Evolutionary conservation across 2,113 vertebrate species (phyloP).

Genomic region (Taxidea taxus): DNA sequence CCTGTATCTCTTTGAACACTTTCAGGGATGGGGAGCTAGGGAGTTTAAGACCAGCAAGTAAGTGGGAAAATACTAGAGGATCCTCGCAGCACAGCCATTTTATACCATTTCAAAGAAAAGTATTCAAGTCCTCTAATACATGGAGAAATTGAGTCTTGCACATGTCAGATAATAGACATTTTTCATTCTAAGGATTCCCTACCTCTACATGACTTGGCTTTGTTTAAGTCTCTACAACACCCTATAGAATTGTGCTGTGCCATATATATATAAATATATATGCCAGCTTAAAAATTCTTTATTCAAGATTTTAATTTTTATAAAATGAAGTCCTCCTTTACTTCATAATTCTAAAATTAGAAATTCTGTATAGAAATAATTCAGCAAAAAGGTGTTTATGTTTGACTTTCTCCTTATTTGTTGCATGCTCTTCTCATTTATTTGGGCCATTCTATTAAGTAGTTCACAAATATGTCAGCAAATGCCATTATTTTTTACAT

Average conservation of each 20-base stretch:
- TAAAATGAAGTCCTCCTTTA: neutral
- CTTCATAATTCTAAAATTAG: neutral
- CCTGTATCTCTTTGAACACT: neutral
- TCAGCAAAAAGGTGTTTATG: neutral
- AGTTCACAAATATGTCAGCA: neutral
- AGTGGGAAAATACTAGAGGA: neutral
- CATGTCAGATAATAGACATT: neutral
- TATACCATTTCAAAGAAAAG: neutral
- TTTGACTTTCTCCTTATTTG: neutral
- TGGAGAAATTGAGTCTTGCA: neutral
- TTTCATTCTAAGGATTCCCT: neutral
- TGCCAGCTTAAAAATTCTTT: neutral
- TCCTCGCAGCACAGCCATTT: neutral
- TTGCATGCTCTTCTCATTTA: neutral
- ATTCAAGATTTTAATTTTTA: neutral
- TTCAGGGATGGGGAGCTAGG: neutral
- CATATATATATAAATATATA: neutral
- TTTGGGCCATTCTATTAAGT: neutral
- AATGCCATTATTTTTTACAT: neutral
- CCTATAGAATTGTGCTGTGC: neutral
- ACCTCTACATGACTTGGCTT: neutral
- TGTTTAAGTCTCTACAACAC: neutral
- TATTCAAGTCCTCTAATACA: too few relatives aligned
- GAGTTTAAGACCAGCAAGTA: neutral
- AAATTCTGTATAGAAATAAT: neutral